Conservation (phyloP, 2,888 invertebrate genomes). For the Cyclophora albipunctata region DNA sequence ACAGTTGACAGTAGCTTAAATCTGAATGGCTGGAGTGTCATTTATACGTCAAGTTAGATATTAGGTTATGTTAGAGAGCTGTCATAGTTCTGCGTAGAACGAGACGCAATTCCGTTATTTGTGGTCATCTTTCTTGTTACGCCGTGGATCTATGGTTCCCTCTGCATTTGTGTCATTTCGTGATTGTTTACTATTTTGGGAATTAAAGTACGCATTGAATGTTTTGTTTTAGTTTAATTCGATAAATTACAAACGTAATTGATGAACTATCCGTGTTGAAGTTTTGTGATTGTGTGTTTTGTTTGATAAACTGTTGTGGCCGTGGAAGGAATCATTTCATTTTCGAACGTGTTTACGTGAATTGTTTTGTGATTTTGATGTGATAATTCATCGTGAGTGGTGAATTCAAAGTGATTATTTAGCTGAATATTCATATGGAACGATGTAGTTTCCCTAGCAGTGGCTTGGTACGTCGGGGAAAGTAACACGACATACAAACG, state of each 20-base stretch:
- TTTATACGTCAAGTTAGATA: no score
- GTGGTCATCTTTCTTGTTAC: conserved; percentile 57
- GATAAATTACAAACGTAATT: conserved; percentile 14
- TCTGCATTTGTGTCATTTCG: conserved; percentile 60
- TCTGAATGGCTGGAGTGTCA: no score
- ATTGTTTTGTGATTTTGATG: conserved; percentile 39
- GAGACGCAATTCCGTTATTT: conserved; percentile 54
- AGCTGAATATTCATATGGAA: conserved; percentile 34
- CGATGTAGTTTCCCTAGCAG: conserved; percentile 28
- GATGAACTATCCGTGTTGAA: conserved; percentile 11
- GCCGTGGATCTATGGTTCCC: conserved; percentile 64
- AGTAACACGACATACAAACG: conserved; percentile 46
- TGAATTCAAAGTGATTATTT: conserved; percentile 28
- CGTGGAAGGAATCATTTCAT: conserved; percentile 23
- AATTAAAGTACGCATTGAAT: conserved; percentile 26
- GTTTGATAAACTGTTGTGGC: conserved; percentile 12
- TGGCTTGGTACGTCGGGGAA: conserved; percentile 28
- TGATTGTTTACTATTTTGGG: conserved; percentile 70
- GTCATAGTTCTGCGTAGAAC: conserved; percentile 27
- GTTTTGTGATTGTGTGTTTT: conserved; percentile 9
- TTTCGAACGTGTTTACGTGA: conserved; percentile 63
- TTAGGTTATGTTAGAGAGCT: no score
- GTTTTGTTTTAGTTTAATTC: conserved; percentile 26
- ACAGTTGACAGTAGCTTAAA: no score
- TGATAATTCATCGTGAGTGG: conserved; percentile 34